Conservation (phyloP, 2,797 vertebrate species). For the Falco cherrug region DNA sequence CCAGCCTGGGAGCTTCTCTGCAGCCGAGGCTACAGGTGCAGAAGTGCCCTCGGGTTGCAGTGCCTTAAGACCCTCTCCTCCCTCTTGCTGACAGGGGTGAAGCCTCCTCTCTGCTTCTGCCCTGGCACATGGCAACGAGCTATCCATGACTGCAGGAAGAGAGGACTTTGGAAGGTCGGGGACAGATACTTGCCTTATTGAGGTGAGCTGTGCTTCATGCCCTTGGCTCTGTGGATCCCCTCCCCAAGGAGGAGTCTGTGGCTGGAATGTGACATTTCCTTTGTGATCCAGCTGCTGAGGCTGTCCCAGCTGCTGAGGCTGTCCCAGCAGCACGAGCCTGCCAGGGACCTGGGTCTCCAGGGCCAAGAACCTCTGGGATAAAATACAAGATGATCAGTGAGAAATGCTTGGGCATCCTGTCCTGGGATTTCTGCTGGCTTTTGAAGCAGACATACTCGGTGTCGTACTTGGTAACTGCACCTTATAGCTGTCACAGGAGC, state of each 20-base stretch:
- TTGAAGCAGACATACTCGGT: neutral
- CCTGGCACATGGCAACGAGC: no score
- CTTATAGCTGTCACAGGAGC: neutral
- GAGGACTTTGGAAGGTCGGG: neutral
- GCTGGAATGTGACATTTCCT: neutral
- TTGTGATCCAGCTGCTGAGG: neutral
- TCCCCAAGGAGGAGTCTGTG: neutral
- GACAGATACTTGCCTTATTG: neutral
- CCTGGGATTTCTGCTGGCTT: neutral
- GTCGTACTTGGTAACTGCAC: neutral
- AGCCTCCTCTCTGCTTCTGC: no score
- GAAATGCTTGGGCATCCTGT: neutral
- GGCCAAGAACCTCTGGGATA: neutral
- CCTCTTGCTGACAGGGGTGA: no score
- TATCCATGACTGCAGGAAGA: neutral
- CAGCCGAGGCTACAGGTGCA: no score
- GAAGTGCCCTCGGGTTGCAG: no score
- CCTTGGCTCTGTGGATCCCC: neutral
- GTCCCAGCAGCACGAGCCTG: neutral
- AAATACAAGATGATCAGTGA: neutral
- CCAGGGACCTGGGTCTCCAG: neutral
- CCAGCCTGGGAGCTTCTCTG: no score
- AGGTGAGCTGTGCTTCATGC: neutral
- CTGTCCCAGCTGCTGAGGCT: neutral
- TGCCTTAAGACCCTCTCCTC: no score